Evolutionary conservation across 2,888 invertebrate genomes (phyloP).

Genomic region (Drosophila crucigera): DNA sequence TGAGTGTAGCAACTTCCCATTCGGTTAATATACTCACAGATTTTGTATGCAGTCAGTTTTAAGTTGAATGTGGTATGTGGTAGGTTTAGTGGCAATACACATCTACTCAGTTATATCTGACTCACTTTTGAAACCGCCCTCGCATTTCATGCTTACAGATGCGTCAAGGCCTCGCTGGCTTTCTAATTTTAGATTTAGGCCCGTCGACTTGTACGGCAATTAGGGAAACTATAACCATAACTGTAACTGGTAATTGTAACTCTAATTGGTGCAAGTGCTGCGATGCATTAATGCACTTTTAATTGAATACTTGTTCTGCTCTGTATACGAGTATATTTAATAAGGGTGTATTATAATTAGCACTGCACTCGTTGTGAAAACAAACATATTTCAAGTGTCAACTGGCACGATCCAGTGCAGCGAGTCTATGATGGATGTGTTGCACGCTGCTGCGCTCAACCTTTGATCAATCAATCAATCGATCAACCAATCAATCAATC

Average conservation of each 20-base stretch:
- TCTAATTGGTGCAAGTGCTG: conserved; percentile 6
- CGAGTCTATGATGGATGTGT: conserved; percentile 38
- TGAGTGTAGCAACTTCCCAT: no score
- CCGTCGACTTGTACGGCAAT: conserved; percentile 41
- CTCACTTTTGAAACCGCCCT: conserved; percentile 19
- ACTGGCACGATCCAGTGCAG: background rate
- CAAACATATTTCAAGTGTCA: conserved; percentile 56
- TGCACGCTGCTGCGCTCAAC: conserved; percentile 3
- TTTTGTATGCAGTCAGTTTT: background rate
- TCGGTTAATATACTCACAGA: background rate
- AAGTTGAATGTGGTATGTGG: background rate
- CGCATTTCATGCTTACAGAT: conserved; percentile 27
- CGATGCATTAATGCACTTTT: conserved; percentile 61
- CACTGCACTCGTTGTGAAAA: conserved; percentile 24
- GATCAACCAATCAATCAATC: conserved; percentile 39
- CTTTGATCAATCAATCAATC: conserved; percentile 51
- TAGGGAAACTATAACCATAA: conserved; percentile 49
- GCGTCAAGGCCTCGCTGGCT: conserved; percentile 26
- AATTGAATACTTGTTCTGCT: conserved; percentile 49
- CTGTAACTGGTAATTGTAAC: background rate
- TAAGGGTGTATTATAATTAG: conserved; percentile 12
- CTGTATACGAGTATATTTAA: background rate
- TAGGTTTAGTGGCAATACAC: background rate
- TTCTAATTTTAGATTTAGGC: conserved; percentile 25
- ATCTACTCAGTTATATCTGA: background rate